These are phyloP conservation scores for Crotophaga sulcirostris DNA, from an alignment of 2,113 vertebrate species.

Conservation along the genomic window DNA sequence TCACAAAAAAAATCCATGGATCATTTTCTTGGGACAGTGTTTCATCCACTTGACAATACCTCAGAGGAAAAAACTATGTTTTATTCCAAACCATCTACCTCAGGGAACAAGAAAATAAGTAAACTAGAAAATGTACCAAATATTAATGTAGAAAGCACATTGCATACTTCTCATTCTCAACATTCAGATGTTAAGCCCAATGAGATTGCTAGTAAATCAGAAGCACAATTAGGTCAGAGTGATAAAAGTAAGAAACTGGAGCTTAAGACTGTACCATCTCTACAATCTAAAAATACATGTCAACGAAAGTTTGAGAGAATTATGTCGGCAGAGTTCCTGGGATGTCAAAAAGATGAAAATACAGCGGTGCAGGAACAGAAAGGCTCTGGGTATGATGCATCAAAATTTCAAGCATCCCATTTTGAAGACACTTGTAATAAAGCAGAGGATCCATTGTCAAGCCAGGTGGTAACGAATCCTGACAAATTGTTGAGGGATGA, in stretches of 20 bases:
- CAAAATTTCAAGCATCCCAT: constrained; percentile 1
- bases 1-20: constrained; percentile 16
- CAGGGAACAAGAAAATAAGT: constrained; percentile 68
- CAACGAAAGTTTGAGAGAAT: constrained; percentile 56
- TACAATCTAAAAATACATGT: constrained; percentile 18
- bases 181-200: constrained; percentile 9
- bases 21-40: constrained; percentile 46
- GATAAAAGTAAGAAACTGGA: constrained; percentile 49
- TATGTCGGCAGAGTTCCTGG: constrained; percentile 28
- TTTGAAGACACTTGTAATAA: background rate
- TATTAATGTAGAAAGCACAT: constrained; percentile 30
- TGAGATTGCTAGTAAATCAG: constrained; percentile 53
- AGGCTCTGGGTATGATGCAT: background rate
- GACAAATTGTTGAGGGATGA: background rate
- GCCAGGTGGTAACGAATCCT: background rate
- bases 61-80: constrained; percentile 67
- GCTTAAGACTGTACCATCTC: background rate
- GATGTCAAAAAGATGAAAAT: background rate
- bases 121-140: constrained; percentile 41
- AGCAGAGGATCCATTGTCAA: background rate
- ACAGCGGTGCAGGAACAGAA: constrained; percentile 1
- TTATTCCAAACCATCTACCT: constrained; percentile 80
- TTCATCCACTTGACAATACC: constrained; percentile 54
- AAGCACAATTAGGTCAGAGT: constrained; percentile 71
- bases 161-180: background rate